Base-by-base conservation (phyloP, 2,113 vertebrate species). In the Parus major region DNA sequence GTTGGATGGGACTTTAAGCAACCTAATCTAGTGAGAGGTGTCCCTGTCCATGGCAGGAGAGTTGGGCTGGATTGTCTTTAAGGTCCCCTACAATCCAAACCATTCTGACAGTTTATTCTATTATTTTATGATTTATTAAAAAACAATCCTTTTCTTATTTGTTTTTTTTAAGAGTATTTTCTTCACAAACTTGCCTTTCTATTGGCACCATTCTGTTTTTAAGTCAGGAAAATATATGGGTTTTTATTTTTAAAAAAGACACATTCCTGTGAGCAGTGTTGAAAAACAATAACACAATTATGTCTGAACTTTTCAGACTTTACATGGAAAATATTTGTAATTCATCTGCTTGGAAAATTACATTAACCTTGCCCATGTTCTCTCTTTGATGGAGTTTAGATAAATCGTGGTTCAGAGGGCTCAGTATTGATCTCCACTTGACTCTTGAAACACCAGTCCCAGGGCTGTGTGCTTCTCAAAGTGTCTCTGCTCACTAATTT, bases 251-350 rank as follows among this genome's bases (percentile, higher is more conserved):
- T 20, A 22, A 41, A 90, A 90, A 75, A 33, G 12, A 44, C 52
- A 52, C 52, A 81, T 94, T 92, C 64, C 56, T 88, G 52, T 86
- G 35, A 90, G 76, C 21, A 36, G 23, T 59, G 27, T 57, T 80
- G 56, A 92, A 92, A 94, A 79, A 31, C 80, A 95, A 11, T 72
- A 72, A 96, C 33, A 66, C 81, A 95, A 88, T 75, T 2, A 59
- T 41, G 39, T 36, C 80, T 92, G 83, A 75, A 76, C 36, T 85
- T 83, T 64, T 90, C 85, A 92, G 87, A 85, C 31, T 81, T 56
- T 59, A 52, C 19, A 27, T 29, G 92, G 88, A 88, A 96, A 92
- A 75, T 70, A 85, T 77, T 91, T 82, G 15, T 44, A 76, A 22
- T 53, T 86, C 55, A 36, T 79, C 60, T 86, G 33, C 39, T 57